phyloP scores from a whole-genome alignment of 2,888 invertebrate genomes.

The Melipona bicolor region DNA sequence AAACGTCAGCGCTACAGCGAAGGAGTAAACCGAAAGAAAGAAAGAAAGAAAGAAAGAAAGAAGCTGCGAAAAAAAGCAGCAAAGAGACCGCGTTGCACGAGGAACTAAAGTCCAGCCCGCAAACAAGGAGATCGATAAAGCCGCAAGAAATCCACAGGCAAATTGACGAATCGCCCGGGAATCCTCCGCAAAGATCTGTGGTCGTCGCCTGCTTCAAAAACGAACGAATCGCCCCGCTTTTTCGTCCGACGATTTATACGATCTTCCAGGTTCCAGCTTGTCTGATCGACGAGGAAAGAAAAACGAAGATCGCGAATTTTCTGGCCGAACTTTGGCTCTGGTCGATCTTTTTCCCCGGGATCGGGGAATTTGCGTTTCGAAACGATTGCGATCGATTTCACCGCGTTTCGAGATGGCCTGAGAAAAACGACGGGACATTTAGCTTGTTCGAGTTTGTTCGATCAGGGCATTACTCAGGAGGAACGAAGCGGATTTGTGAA shows the following conservation, averaged over 20 bases:
- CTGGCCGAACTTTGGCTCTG: not conserved
- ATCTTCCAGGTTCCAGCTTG: not conserved
- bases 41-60: no score
- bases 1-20: no score
- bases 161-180: constrained; percentile 53
- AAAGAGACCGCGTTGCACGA: not conserved
- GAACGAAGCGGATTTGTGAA: not conserved
- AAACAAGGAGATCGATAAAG: constrained; percentile 36
- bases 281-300: not conserved
- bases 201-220: constrained; percentile 3
- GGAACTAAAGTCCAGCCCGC: not conserved
- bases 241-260: constrained; percentile 50
- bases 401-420: not conserved
- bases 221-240: constrained; percentile 24
- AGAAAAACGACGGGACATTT: constrained; percentile 17
- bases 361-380: not conserved
- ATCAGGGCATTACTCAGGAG: constrained; percentile 7
- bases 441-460: constrained; percentile 18
- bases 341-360: not conserved
- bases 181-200: constrained; percentile 43
- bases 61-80: no score
- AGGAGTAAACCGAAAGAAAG: no score
- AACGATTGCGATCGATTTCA: constrained; percentile 2
- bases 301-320: constrained; percentile 30
- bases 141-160: constrained; percentile 33